Evolutionary conservation across 2,888 invertebrate genomes (phyloP), one percentile per base, ranked within the genome.

Genomic region (Ormyrus rosae): DNA sequence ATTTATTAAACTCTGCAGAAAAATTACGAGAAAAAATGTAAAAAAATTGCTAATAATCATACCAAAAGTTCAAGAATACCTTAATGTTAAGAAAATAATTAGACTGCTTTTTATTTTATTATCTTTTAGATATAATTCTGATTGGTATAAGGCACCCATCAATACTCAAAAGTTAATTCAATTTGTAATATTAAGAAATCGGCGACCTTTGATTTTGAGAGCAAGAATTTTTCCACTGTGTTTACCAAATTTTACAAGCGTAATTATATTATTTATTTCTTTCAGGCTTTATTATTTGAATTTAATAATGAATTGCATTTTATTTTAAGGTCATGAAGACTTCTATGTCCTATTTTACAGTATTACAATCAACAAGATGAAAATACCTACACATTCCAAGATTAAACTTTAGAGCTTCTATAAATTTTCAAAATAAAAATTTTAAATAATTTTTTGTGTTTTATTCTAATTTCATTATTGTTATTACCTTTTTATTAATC

Each of bases 301-400:
- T 65, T 13, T 4, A 50, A n/a, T 13, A 65, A 50, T n/a, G 5
- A 13, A 50, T 13, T 10, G 5, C 4, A 46, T 46, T 63, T 11
- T 45, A 5, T 50, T 65, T 65, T 50, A 8, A 65, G 64, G 50
- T 65, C 7, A 48, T 65, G 50, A 65, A 65, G 7, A 65, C 64
- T 7, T 48, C 64, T 8, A 50, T 65, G 50, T 65, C 64, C 48
- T 65, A 65, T 13, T 65, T 65, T n/a, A 65, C 64, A 48, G 64
- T 65, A 13, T 65, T 65, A 7, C 10, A 11, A 50, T 65, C 64
- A 7, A n/a, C 50, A 10, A 65, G 64, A 65, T 65, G 34, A 65
- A 65, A 34, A 34, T 34, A 34, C 34, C 4, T 34, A 34, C 34
- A 34, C 34, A 34, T 34, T 34, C 34, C 34, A 34, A 34, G 4